A percentile compares a stretch with the other conserved stretches of the same genome.
These are phyloP conservation scores for Brachyistius frenatus DNA, from an alignment of 2,113 vertebrate species.

Conservation along the genomic window DNA sequence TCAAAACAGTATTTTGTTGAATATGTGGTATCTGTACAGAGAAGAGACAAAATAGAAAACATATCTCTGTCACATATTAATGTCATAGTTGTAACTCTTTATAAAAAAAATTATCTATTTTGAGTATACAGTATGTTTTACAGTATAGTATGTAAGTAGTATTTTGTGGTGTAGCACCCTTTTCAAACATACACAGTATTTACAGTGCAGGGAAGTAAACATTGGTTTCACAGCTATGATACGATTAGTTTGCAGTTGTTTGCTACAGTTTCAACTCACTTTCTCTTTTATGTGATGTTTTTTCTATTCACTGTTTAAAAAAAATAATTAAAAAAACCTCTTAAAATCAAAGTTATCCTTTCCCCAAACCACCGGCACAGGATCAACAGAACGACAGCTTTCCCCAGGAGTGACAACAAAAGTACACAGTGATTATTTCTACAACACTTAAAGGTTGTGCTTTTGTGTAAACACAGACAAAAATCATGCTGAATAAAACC, in stretches of 20 bases:
- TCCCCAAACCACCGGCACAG: conserved; percentile 52
- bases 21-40: conserved; percentile 67
- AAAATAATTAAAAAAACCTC: not conserved
- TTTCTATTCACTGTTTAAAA: not conserved
- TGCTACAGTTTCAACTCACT: conserved; percentile 49
- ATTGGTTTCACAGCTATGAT: conserved; percentile 59
- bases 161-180: conserved; percentile 78
- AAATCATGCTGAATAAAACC: conserved; percentile 81
- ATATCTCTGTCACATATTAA: conserved; percentile 60
- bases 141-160: conserved; percentile 51
- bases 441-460: conserved; percentile 80
- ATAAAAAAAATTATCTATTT: conserved; percentile 67
- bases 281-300: conserved; percentile 30
- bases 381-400: conserved; percentile 47
- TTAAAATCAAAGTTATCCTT: conserved; percentile 49
- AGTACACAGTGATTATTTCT: conserved; percentile 75
- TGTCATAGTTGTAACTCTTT: conserved; percentile 48
- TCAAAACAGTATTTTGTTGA: conserved; percentile 78
- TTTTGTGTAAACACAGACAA: conserved; percentile 76
- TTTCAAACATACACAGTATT: conserved; percentile 68
- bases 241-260: conserved; percentile 48
- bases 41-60: conserved; percentile 72
- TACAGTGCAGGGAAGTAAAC: conserved; percentile 70
- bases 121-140: conserved; percentile 40
- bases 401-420: conserved; percentile 63